Conservation (phyloP, 1,140 invertebrate species). For the Probaryconus sp. region DNA sequence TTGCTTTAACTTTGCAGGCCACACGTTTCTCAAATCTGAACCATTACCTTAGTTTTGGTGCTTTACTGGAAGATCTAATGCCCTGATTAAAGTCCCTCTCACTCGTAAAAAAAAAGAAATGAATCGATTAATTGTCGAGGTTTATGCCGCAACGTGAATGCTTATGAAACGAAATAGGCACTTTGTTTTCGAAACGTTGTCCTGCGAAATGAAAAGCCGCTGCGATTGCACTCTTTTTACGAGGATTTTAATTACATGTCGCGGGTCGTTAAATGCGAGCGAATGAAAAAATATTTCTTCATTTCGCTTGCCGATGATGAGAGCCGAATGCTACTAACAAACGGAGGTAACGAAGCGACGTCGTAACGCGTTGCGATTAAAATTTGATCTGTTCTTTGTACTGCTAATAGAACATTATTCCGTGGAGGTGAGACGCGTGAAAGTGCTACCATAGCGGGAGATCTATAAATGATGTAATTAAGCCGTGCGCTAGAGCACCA, state of each 20-base stretch:
- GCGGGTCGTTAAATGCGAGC: neutral
- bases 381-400: conserved; percentile 73
- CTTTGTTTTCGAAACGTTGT: conserved; percentile 23
- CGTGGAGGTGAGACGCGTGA: conserved; percentile 54
- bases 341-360: conserved; percentile 36
- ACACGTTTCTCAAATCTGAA: conserved; percentile 74
- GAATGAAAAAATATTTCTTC: conserved; percentile 46
- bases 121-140: too few species aligned
- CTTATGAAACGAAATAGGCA: conserved; percentile 9
- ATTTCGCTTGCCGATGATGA: conserved; percentile 12
- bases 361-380: conserved; percentile 66
- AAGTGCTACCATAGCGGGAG: conserved; percentile 57
- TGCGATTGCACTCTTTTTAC: conserved; percentile 11
- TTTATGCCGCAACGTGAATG: too few species aligned
- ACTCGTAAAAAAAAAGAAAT: conserved; percentile 9
- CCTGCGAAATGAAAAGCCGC: conserved; percentile 1
- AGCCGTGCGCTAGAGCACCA: conserved; percentile 54
- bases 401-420: conserved; percentile 70
- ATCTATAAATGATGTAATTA: conserved; percentile 75
- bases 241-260: conserved; percentile 9
- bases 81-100: conserved; percentile 27
- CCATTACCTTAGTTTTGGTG: conserved; percentile 47
- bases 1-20: conserved; percentile 71
- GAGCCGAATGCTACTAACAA: conserved; percentile 49
- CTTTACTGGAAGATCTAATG: conserved; percentile 41